Base-by-base conservation (phyloP, 1,140 invertebrate genomes). In the Drosophila equinoxialis region DNA sequence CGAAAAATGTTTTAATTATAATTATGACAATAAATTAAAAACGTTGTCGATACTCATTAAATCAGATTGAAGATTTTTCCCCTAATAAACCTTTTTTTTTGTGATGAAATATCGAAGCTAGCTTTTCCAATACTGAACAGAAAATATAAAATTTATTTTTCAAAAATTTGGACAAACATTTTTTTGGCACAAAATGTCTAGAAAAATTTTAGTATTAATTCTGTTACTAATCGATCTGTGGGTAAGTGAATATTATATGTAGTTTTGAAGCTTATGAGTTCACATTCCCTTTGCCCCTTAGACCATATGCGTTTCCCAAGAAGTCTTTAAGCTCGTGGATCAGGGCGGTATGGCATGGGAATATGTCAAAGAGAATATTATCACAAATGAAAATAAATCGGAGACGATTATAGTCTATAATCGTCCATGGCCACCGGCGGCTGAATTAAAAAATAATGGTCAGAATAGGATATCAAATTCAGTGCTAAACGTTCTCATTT, bases 11-110 rank as follows among this genome's bases (percentile, higher is more conserved):
- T n/a, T 41, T 62, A 63, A 62, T 65, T 59, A 74, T 71, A 77
- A 82, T 81, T 71, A 81, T 78, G 76, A 71, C 65, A 71, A 81
- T 81, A 62, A 77, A 77, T 77, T 71, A 70, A 77, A 67, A 33
- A 48, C 17, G 45, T 10, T 51, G 17, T 51, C 45, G 54, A 26
- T 57, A 33, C 13, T 7, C 26, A 7, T 35, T 35, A 39, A 60
- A 60, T 51, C 45, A 51, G 45, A 45, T 62, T 13, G 13, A 17
- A 35, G 23, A 8, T 33, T 14, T 59, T 37, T 14, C 3, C 57
- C 35, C 4, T 2, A 45, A 14, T 4, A 14, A 45, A 6, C 23
- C 23, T 26, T 26, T 26, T 26, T 26, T 26, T 26, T 3, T 23
- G 23, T 26, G 3, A 26, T 26, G 23, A 0, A 7, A 14, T 6